Conservation (phyloP, 2,113 vertebrate species). For the Gallinago media region DNA sequence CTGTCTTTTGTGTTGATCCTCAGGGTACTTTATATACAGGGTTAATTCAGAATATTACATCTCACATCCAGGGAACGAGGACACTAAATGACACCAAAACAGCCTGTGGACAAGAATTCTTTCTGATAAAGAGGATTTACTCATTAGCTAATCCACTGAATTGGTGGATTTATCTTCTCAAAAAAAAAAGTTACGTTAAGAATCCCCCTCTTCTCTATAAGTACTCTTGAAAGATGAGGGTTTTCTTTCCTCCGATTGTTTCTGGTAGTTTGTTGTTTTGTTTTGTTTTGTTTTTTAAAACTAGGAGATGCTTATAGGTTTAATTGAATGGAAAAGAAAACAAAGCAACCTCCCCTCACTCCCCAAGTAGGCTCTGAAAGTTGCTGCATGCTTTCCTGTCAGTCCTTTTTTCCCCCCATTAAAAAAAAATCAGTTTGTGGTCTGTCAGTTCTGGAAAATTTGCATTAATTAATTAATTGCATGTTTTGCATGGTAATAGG, state of each 20-base stretch:
- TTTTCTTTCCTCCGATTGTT: not conserved
- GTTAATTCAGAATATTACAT: not conserved
- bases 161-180: not conserved
- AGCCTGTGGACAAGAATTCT: not conserved
- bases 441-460: constrained; percentile 31
- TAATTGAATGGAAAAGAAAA: not conserved
- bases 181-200: fast-evolving
- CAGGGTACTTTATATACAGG: not conserved
- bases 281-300: not conserved
- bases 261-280: not conserved
- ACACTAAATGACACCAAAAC: not conserved
- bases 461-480: constrained; percentile 37
- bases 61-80: not conserved
- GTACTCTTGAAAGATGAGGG: not conserved
- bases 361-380: not conserved
- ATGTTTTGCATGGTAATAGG: constrained; percentile 30
- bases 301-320: not conserved
- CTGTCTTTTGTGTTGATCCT: not conserved
- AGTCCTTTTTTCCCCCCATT: not conserved
- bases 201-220: not conserved
- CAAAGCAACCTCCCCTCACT: not conserved
- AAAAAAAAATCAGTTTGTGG: not conserved
- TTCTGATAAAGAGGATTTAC: not conserved
- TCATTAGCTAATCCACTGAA: not conserved
- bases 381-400: not conserved